Conservation (phyloP, 2,797 vertebrate genomes). For the Tokudaia tokunoshimensis region DNA sequence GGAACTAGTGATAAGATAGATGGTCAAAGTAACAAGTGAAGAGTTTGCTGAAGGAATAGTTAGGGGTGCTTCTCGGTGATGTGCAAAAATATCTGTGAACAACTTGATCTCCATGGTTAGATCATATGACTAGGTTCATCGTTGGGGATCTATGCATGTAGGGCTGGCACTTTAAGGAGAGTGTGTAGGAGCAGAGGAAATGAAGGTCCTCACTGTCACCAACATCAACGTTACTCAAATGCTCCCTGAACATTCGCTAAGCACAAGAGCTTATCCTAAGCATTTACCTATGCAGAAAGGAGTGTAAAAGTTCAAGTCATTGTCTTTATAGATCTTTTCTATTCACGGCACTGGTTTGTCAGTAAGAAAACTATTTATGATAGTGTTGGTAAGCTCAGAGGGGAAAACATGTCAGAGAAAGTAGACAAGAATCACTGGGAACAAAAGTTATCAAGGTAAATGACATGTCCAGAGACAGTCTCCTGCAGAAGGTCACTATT, state of each 20-base stretch:
- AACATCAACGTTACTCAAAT: constrained; percentile 1
- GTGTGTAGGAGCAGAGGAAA: not conserved
- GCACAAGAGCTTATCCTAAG: not conserved
- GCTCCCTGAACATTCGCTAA: not conserved
- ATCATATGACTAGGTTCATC: not conserved
- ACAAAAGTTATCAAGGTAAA: not conserved
- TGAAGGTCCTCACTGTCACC: not conserved
- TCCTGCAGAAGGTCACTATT: not conserved
- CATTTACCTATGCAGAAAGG: not conserved
- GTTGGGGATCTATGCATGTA: not conserved
- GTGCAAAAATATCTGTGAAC: not conserved
- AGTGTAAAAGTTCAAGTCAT: constrained; percentile 17
- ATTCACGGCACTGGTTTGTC: not conserved
- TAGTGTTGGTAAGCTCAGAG: not conserved
- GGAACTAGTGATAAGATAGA: not conserved
- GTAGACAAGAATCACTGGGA: not conserved
- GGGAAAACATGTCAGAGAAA: not conserved
- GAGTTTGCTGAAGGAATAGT: not conserved
- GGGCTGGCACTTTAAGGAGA: not conserved
- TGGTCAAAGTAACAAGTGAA: not conserved
- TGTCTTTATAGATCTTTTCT: not conserved
- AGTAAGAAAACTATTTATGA: constrained; percentile 17
- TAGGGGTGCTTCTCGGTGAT: not conserved
- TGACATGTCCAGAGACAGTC: not conserved
- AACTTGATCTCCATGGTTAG: not conserved